phyloP scores from a whole-genome alignment of 2,888 invertebrate genomes.

The Tricholauxania praeusta region DNA sequence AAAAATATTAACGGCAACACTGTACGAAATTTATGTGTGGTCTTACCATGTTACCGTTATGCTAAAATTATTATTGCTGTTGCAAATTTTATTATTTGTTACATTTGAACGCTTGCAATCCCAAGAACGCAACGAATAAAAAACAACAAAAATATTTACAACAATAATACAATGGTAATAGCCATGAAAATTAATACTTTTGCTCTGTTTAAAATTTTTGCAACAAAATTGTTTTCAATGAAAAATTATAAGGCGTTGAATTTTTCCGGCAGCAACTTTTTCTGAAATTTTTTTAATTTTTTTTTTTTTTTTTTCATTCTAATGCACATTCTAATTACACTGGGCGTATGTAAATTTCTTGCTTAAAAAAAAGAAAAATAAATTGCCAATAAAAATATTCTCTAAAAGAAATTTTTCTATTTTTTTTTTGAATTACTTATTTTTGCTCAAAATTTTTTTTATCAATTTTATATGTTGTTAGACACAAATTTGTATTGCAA shows the following conservation, averaged over 20 bases:
- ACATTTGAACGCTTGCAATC: neutral
- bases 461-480: no score
- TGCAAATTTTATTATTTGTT: neutral
- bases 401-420: neutral
- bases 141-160: conserved; percentile 10
- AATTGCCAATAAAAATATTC: no score
- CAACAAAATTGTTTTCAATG: neutral
- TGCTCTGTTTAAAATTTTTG: neutral
- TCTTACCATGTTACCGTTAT: neutral
- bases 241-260: conserved; percentile 17
- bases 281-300: conserved; percentile 19
- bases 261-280: conserved; percentile 1
- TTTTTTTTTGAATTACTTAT: neutral
- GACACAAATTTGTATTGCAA: no score
- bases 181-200: neutral
- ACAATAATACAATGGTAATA: neutral
- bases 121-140: neutral
- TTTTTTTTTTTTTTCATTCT: conserved; percentile 34
- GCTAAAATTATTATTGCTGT: neutral
- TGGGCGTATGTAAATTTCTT: no score
- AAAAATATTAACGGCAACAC: neutral
- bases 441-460: no score
- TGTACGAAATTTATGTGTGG: neutral
- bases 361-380: no score
- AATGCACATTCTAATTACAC: neutral